Conservation (phyloP, 2,113 vertebrate species). For the Gambusia holbrooki region DNA sequence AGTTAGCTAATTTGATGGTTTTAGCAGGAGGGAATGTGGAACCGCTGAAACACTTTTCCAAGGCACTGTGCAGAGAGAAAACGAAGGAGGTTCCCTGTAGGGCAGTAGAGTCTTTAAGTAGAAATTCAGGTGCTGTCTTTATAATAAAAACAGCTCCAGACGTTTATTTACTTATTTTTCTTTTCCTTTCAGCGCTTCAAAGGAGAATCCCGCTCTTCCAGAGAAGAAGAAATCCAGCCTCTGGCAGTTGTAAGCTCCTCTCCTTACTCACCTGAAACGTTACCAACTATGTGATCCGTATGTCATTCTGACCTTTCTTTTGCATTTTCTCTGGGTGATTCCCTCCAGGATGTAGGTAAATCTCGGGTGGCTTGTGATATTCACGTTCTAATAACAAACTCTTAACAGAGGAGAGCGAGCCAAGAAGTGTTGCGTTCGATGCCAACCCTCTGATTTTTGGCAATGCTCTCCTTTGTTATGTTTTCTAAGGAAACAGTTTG, state of each 20-base stretch:
- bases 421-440: constrained; percentile 24
- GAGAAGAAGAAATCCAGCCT: constrained; percentile 99
- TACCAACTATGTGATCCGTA: constrained; percentile 8
- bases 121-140: neutral
- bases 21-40: neutral
- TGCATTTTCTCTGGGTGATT: constrained; percentile 56
- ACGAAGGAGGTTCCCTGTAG: neutral
- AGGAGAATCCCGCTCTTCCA: constrained; percentile 91
- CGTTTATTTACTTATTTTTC: neutral
- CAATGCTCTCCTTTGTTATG: constrained; percentile 52
- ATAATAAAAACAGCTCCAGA: neutral
- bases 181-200: constrained; percentile 85
- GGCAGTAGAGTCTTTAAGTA: neutral
- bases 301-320: constrained; percentile 43
- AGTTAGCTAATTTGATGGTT: neutral
- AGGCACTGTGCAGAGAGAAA: neutral
- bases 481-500: constrained; percentile 51
- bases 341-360: constrained; percentile 84
- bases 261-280: constrained; percentile 11
- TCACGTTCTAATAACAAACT: constrained; percentile 44
- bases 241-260: constrained; percentile 95
- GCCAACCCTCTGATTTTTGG: constrained; percentile 1
- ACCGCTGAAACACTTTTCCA: neutral
- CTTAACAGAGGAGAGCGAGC: constrained; percentile 51
- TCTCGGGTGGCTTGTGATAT: constrained; percentile 41